Base-by-base conservation (phyloP, 2,888 invertebrate genomes). In the Zygogramma bicolorata region DNA sequence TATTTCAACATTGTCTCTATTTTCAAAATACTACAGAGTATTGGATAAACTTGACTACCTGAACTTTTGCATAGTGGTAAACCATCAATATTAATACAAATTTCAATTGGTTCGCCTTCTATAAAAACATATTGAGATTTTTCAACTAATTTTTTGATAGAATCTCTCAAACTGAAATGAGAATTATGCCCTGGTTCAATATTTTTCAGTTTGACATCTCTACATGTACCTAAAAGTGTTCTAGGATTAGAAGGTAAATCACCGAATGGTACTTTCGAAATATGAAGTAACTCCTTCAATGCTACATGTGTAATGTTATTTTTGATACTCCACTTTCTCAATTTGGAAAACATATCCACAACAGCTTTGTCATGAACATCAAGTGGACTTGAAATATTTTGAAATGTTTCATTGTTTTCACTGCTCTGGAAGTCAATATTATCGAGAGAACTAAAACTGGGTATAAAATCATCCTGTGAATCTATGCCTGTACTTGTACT, bases 11-110 rank as follows among this genome's bases (percentile, higher is more conserved):
- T 69, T 40, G n/a, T n/a, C n/a, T 65, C 65, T 15, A 65, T 70
- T 71, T 68, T 34, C 65, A 15, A 59, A 59, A 76, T 20, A 49
- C 65, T 73, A 65, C 73, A 69, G 58, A 78, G 53, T 65, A 80
- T 79, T 53, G 76, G 77, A 73, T 77, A 79, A 7, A 75, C 71
- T 31, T 75, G 74, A 3, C 58, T 58, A 29, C 58, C 29, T 18
- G 58, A 29, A 29, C 58, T 58, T 29, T 58, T 58, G 20, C 25
- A 7, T 25, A 58, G 29, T 25, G 58, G 58, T 29, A 58, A 58
- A 20, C 29, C 58, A 58, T 58, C 58, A 61, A 67, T 62, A 61
- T 73, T 73, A 22, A 73, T 46, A 15, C 31, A 29, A 42, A 69
- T 22, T 73, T 68, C 67, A 7, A 71, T 46, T 53, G 20, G n/a